Evolutionary conservation across 1,140 invertebrate genomes (phyloP).

Genomic region (Propsilocerus akamusi): DNA sequence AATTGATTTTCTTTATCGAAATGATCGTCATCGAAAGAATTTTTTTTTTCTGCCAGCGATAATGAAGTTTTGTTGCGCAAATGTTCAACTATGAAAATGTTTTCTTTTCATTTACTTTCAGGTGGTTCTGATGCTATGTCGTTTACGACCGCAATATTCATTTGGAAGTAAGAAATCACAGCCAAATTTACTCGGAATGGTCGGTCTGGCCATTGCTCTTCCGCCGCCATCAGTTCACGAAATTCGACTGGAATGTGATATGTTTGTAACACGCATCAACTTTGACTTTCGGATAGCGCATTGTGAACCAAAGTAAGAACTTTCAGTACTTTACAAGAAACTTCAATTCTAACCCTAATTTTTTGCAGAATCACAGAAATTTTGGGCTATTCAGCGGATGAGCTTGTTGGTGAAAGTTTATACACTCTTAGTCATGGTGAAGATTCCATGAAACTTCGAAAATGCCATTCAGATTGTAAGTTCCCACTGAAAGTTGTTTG

Average conservation of each 20-base stretch:
- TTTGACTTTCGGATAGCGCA: slow-evolving; percentile 93
- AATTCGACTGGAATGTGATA: slow-evolving; percentile 85
- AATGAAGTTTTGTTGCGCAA: no score
- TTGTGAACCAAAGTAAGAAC: slow-evolving; percentile 88
- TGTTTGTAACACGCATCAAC: slow-evolving; percentile 91
- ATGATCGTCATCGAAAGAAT: no score
- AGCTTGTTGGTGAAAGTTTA: slow-evolving; percentile 81
- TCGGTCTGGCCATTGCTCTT: slow-evolving; percentile 83
- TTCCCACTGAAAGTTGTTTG: slow-evolving; percentile 17
- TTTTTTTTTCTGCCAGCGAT: no score
- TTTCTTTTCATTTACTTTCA: slow-evolving; percentile 25
- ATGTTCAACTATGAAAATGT: no score
- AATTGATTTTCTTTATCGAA: no score
- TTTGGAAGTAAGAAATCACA: slow-evolving; percentile 73
- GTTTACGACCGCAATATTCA: slow-evolving; percentile 75
- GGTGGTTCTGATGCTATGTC: slow-evolving; percentile 82
- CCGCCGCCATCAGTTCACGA: slow-evolving; percentile 93
- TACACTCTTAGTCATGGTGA: slow-evolving; percentile 90
- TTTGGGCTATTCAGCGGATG: slow-evolving; percentile 81
- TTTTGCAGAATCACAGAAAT: slow-evolving; percentile 69
- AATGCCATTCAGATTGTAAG: slow-evolving; percentile 87
- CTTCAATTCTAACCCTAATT: not conserved
- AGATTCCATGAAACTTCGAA: slow-evolving; percentile 80
- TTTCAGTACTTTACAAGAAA: slow-evolving; percentile 8
- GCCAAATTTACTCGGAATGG: slow-evolving; percentile 76